A percentile compares a stretch with the other conserved stretches of the same genome.
Conservation (phyloP, 2,113 vertebrate species). For the Gambusia affinis region DNA sequence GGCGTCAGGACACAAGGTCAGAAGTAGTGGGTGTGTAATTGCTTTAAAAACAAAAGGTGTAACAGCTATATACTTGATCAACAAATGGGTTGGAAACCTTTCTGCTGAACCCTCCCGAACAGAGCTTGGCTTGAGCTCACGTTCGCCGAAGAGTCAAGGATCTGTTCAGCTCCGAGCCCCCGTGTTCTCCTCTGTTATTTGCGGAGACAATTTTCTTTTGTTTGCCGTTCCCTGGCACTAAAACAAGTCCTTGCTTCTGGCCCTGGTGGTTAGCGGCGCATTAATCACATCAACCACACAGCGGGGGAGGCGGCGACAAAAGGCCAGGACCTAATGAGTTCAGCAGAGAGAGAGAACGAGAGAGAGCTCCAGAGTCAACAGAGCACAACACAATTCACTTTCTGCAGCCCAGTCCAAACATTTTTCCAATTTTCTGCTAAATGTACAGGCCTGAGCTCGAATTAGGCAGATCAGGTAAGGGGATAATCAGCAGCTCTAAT, state of each 20-base stretch:
- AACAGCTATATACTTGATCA: conserved; percentile 33
- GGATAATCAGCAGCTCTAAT: conserved; percentile 85
- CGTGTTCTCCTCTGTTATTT: conserved; percentile 49
- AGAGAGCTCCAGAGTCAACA: conserved; percentile 39
- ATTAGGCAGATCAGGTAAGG: conserved; percentile 77
- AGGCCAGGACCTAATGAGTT: conserved; percentile 71
- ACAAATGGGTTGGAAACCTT: conserved; percentile 54
- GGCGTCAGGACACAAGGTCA: conserved; percentile 58
- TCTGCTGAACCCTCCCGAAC: conserved; percentile 43
- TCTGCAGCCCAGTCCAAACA: conserved; percentile 50
- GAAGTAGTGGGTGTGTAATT: conserved; percentile 61
- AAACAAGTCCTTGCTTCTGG: conserved; percentile 60
- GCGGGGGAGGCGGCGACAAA: conserved; percentile 55
- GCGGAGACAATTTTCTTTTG: conserved; percentile 68
- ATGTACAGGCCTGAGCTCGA: conserved; percentile 69
- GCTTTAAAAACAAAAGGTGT: conserved; percentile 54
- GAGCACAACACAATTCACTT: conserved; percentile 39
- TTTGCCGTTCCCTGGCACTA: conserved; percentile 64
- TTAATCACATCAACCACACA: conserved; percentile 70
- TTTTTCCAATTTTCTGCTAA: conserved; percentile 59
- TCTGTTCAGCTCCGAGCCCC: conserved; percentile 29
- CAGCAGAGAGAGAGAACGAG: conserved; percentile 55
- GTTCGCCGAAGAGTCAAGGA: conserved; percentile 44
- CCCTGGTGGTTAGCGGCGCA: conserved; percentile 64
- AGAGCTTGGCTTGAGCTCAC: conserved; percentile 23